These are phyloP conservation scores for Tetramorium parvispinum DNA, from an alignment of 1,140 invertebrate species.

Conservation along the genomic window DNA sequence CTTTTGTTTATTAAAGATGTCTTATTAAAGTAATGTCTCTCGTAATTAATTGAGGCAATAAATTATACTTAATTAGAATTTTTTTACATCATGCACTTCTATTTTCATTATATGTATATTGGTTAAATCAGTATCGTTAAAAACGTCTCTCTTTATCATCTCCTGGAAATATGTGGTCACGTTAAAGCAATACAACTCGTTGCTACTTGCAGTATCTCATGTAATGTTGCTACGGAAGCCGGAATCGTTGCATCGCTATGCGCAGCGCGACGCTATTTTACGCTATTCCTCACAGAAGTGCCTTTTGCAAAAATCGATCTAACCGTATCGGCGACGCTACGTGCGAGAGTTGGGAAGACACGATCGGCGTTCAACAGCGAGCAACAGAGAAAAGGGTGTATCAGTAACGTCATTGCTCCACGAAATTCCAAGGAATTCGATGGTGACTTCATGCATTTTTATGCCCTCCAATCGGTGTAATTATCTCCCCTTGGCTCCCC, in stretches of 20 bases:
- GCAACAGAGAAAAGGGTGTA: conserved; percentile 28
- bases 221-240: conserved; percentile 23
- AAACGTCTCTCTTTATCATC: background rate
- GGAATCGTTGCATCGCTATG: conserved; percentile 54
- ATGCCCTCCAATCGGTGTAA: conserved; percentile 70
- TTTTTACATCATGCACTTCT: background rate
- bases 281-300: conserved; percentile 53
- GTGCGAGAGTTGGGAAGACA: conserved; percentile 6
- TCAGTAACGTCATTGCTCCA: conserved; percentile 41
- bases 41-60: background rate
- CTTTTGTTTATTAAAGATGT: background rate
- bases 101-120: background rate
- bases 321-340: conserved; percentile 27
- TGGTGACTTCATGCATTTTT: conserved; percentile 73
- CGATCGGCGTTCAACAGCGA: background rate
- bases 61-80: background rate
- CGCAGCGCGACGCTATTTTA: conserved; percentile 42
- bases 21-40: background rate
- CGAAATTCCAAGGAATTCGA: conserved; percentile 59
- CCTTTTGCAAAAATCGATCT: conserved; percentile 49
- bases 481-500: conserved; percentile 46
- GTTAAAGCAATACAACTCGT: conserved; percentile 26
- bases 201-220: conserved; percentile 18
- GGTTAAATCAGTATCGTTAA: background rate
- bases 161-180: conserved; percentile 1